Percentiles rank a stretch among this genome's conserved stretches.
Evolutionary conservation across 1,140 invertebrate genomes (phyloP).

Genomic region (Laupala kohalensis): DNA sequence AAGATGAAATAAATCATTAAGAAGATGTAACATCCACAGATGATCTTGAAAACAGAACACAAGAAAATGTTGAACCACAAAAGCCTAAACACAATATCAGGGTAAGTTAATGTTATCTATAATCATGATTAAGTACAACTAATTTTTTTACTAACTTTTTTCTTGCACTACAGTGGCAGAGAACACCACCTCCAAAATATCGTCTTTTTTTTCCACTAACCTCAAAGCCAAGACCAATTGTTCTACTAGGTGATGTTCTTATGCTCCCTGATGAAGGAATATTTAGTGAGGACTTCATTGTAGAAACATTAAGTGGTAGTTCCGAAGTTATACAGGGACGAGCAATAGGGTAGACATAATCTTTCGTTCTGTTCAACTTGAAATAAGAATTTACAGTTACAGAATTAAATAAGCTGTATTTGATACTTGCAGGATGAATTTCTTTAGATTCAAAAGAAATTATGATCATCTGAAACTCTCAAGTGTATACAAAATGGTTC

Average conservation of each 20-base stretch:
- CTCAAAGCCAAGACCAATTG: slow-evolving; percentile 39
- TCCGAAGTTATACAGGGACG: slow-evolving; percentile 62
- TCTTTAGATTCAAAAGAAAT: slow-evolving; percentile 51
- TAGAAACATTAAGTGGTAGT: slow-evolving; percentile 57
- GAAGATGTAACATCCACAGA: too few relatives aligned
- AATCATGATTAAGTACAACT: too few relatives aligned
- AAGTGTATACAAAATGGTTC: slow-evolving; percentile 57
- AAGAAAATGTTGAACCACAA: too few relatives aligned
- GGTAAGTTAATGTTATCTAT: too few relatives aligned
- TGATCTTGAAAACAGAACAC: too few relatives aligned
- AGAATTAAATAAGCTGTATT: not conserved
- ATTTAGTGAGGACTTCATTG: slow-evolving; percentile 63
- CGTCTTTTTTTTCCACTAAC: slow-evolving; percentile 37
- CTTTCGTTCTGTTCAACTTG: not conserved
- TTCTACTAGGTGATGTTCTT: slow-evolving; percentile 31
- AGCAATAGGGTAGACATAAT: slow-evolving; percentile 48
- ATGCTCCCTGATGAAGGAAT: slow-evolving; percentile 35
- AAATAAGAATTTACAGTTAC: not conserved
- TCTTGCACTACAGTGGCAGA: slow-evolving; percentile 1
- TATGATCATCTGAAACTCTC: slow-evolving; percentile 56
- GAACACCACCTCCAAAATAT: slow-evolving; percentile 15
- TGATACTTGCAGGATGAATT: slow-evolving; percentile 48
- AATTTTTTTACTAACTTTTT: not conserved
- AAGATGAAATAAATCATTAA: too few relatives aligned
- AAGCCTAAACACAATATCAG: too few relatives aligned